phyloP scores from a whole-genome alignment of 2,888 invertebrate species.

The Galerucella calmariensis region DNA sequence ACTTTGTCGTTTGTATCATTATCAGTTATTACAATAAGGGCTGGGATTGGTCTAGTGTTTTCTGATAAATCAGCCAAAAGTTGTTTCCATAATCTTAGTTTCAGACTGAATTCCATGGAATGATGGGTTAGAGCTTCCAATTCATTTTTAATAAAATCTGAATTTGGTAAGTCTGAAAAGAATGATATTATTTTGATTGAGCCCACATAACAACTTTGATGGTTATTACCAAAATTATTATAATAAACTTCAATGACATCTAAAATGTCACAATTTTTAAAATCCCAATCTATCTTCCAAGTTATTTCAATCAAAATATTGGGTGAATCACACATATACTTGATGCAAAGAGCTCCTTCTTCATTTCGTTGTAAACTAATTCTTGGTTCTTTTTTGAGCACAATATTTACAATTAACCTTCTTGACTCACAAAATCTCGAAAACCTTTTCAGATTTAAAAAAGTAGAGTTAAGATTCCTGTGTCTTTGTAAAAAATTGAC shows the following conservation, averaged over 20 bases:
- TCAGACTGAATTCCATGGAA: constrained; percentile 40
- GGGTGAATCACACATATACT: constrained; percentile 36
- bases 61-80: constrained; percentile 40
- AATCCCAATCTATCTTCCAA: constrained; percentile 44
- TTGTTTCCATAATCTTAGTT: constrained; percentile 45
- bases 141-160: constrained; percentile 33
- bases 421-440: constrained; percentile 43
- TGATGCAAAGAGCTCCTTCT: constrained; percentile 37
- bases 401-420: constrained; percentile 41
- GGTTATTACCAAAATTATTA: constrained; percentile 43
- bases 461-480: constrained; percentile 43
- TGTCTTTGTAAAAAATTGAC: constrained; percentile 45
- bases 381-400: constrained; percentile 40
- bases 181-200: background rate
- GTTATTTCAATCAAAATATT: constrained; percentile 36
- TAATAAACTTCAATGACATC: constrained; percentile 46
- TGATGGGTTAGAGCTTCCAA: constrained; percentile 39
- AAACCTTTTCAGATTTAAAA: constrained; percentile 41
- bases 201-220: background rate
- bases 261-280: constrained; percentile 42
- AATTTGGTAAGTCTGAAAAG: constrained; percentile 39
- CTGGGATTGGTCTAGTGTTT: constrained; percentile 22
- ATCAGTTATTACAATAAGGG: constrained; percentile 31
- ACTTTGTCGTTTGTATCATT: constrained; percentile 33
- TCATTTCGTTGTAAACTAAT: constrained; percentile 30